phyloP scores from a whole-genome alignment of 2,113 vertebrate genomes.

The Muscicapa adusta region DNA sequence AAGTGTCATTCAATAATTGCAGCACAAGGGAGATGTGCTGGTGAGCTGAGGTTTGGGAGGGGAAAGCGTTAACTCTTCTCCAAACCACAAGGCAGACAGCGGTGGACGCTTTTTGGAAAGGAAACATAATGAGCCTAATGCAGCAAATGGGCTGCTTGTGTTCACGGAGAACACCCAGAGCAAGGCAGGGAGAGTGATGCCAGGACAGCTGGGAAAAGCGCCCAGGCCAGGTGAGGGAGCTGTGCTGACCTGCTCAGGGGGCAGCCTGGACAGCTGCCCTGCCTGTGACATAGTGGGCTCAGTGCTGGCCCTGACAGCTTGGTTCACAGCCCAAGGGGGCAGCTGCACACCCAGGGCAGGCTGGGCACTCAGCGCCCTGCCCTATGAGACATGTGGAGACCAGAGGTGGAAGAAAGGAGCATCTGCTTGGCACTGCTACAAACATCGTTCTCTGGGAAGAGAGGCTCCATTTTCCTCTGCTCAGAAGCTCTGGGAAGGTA shows the following conservation, averaged over 20 bases:
- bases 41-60: not conserved
- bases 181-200: fast-evolving
- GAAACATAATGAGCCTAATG: not conserved
- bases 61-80: not conserved
- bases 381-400: fast-evolving
- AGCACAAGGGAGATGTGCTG: constrained; percentile 28
- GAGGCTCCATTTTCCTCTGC: not conserved
- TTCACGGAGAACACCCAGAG: not conserved
- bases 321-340: not conserved
- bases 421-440: not conserved
- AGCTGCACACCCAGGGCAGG: not conserved
- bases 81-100: not conserved
- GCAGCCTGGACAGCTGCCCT: not conserved
- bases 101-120: not conserved
- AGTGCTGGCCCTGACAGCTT: not conserved
- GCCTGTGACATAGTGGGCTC: not conserved
- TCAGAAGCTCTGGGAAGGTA: not conserved
- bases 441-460: not conserved
- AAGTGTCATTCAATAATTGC: constrained; percentile 61
- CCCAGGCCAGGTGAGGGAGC: too few species aligned
- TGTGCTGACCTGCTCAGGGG: not conserved
- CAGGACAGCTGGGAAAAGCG: fast-evolving
- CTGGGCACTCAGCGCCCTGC: fast-evolving
- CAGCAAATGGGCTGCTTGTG: not conserved
- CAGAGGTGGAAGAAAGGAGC: not conserved